phyloP scores from a whole-genome alignment of 92 coral and sea anemone species.

The Parazoanthus darwini region DNA sequence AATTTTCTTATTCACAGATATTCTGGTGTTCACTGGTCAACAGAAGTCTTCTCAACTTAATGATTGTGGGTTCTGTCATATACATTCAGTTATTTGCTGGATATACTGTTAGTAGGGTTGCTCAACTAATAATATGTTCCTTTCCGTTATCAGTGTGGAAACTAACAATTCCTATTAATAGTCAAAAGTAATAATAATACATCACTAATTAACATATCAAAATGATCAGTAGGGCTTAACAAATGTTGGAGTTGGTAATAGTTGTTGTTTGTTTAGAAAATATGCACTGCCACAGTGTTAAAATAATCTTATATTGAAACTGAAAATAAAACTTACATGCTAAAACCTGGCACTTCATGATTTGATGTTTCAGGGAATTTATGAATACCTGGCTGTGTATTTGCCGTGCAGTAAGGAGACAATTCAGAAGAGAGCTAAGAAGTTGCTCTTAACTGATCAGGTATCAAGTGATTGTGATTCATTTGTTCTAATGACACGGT shows the following conservation, averaged over 20 bases:
- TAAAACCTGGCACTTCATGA: neutral
- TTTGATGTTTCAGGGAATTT: slow-evolving; percentile 77
- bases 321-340: neutral
- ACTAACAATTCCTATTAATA: too few species aligned
- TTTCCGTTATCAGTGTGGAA: too few species aligned
- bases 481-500: too few species aligned
- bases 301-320: neutral
- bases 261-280: too few species aligned
- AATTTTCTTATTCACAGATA: neutral
- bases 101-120: neutral
- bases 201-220: too few species aligned
- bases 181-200: too few species aligned
- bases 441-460: slow-evolving; percentile 88
- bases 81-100: neutral
- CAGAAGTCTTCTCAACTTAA: neutral
- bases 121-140: too few species aligned
- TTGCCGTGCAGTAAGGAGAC: slow-evolving; percentile 97
- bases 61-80: neutral
- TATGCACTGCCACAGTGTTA: too few species aligned
- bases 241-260: too few species aligned
- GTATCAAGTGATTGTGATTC: slow-evolving; percentile 33
- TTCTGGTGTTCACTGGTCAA: neutral
- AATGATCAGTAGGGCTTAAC: too few species aligned
- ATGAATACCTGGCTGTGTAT: slow-evolving; percentile 90
- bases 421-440: slow-evolving; percentile 91